A percentile compares a stretch with the other conserved stretches of the same genome.
Conservation (phyloP, 2,888 invertebrate species). For the Tipula vernalis region DNA sequence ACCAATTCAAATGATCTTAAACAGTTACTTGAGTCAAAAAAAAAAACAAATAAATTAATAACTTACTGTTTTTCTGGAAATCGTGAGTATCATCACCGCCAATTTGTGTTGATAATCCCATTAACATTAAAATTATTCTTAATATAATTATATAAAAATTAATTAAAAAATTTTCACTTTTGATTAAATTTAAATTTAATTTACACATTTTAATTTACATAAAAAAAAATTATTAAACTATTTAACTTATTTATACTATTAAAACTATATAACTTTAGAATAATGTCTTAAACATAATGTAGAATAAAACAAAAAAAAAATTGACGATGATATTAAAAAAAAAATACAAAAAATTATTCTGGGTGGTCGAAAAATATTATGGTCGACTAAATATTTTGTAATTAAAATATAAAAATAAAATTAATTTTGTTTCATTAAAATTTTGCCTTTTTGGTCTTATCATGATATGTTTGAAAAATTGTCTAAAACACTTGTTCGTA, state of each 20-base stretch:
- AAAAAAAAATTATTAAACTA: background rate
- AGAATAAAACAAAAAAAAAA: background rate
- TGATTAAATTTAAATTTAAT: slow-evolving; percentile 4
- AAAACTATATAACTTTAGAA: background rate
- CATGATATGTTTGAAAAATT: background rate
- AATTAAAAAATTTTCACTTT: slow-evolving; percentile 6
- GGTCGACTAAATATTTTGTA: background rate
- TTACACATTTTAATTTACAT: slow-evolving; percentile 4
- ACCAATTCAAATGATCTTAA: too few species aligned
- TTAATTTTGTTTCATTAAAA: background rate
- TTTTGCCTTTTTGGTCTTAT: background rate
- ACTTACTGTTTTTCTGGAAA: slow-evolving; percentile 38
- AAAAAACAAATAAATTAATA: background rate
- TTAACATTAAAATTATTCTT: slow-evolving; percentile 21
- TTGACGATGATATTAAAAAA: background rate
- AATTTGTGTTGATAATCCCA: slow-evolving; percentile 21
- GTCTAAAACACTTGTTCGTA: background rate
- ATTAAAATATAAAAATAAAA: background rate
- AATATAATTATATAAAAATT: slow-evolving; percentile 6
- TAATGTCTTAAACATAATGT: background rate
- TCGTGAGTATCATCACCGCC: slow-evolving; percentile 35
- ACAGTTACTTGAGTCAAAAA: too few species aligned
- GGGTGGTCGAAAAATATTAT: background rate
- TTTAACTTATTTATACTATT: background rate
- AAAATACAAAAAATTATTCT: background rate